A percentile compares a stretch with the other conserved stretches of the same genome.
Conservation (phyloP, 2,113 vertebrate genomes). For the Hippotragus niger region DNA sequence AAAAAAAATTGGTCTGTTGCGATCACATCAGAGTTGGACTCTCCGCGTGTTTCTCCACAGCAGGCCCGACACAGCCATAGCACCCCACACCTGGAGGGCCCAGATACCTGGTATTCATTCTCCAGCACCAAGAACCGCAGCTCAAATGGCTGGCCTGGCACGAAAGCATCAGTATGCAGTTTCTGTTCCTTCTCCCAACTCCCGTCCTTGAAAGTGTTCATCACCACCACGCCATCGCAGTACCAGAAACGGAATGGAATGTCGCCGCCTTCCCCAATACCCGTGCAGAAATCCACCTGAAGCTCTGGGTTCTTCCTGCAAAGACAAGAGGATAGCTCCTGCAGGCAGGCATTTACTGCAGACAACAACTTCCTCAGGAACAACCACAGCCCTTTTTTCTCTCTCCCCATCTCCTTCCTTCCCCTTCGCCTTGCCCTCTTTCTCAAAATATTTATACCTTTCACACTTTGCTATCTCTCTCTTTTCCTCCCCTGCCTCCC, state of each 20-base stretch:
- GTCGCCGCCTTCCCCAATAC: accelerated
- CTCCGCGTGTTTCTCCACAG: accelerated
- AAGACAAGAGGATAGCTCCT: not conserved
- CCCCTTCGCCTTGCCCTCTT: accelerated
- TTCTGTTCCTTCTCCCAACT: accelerated
- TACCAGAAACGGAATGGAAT: not conserved
- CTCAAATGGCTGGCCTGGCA: not conserved
- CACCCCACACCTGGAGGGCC: not conserved
- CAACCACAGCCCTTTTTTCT: not conserved
- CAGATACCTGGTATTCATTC: not conserved
- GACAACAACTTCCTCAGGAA: not conserved
- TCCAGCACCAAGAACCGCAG: not conserved
- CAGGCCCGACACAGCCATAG: accelerated
- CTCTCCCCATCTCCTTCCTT: not conserved
- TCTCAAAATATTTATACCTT: not conserved
- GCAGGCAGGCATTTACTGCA: not conserved
- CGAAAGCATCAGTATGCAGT: accelerated
- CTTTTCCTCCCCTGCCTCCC: not conserved
- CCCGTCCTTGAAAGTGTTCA: not conserved
- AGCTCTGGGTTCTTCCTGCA: not conserved
- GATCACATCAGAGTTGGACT: not conserved
- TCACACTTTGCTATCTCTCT: not conserved
- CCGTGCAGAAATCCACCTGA: not conserved
- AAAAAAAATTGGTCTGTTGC: not conserved
- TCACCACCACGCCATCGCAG: accelerated